Base-by-base conservation (phyloP, 2,888 invertebrate genomes). In the Melinaea marsaeus region DNA sequence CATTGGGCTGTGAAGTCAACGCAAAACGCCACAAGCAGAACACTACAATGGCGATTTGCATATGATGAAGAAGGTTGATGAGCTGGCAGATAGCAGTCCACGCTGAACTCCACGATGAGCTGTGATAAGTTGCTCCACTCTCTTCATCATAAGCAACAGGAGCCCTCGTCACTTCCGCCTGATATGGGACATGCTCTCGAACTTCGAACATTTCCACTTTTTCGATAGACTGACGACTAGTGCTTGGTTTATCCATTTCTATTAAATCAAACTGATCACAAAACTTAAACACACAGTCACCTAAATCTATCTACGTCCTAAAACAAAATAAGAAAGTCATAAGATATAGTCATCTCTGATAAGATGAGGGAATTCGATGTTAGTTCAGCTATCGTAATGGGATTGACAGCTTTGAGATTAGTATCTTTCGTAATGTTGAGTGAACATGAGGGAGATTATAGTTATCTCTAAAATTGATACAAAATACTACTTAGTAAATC, bases 131-230 rank as follows among this genome's bases (percentile, higher is more conserved):
- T 1, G 79, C 79, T 0, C 83, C 86, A 66, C 90, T 90, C 54
- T 90, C 90, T 63, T 85, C 86, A 61, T 90, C 90, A 57, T 89
- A 89, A 0, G 81, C 75, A 0, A 75, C 80, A 0, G 90, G 89
- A 0, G 88, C 88, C 55, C 85, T 71, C 0, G 90, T 90, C 55
- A 90, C 67, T 63, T 89, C 90, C 0, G 88, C 88, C 64, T 88
- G 88, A 67, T 90, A 90, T 3, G 90, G 90, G 6, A 90, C 86
- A 66, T 90, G 90, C 64, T 90, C 90, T 48, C 90, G 76, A 2
- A 90, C 89, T 71, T 90, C 90, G 66, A 80, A 90, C 75, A 90
- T 82, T 69, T 90, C 90, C 69, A 90, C 78, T 67, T 80, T 79
- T 58, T 90, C 89, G 55, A 86, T 72, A 0, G 89, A 85, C 68